Conservation (phyloP, 2,888 invertebrate species). For the Thecocarcelia acutangulata region DNA sequence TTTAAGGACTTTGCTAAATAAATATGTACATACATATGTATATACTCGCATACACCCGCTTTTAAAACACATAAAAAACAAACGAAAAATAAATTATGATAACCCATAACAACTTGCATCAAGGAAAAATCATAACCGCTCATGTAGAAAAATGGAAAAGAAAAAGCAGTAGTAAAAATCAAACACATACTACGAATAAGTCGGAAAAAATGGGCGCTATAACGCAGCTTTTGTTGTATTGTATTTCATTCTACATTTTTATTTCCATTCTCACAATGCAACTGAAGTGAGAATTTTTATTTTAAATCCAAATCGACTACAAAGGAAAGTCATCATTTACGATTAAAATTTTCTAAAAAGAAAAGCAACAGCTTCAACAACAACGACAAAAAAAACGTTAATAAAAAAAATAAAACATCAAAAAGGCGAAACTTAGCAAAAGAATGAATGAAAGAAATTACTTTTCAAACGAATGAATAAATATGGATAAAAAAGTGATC, state of each 20-base stretch:
- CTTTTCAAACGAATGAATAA: constrained; percentile 78
- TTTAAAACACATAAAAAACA: not conserved
- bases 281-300: constrained; percentile 65
- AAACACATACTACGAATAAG: not conserved
- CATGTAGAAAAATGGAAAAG: constrained; percentile 37
- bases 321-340: constrained; percentile 65
- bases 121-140: constrained; percentile 20
- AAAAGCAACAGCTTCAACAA: constrained; percentile 21
- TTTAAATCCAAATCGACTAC: constrained; percentile 66
- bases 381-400: constrained; percentile 16
- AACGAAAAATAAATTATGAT: not conserved
- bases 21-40: too few relatives aligned
- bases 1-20: too few relatives aligned
- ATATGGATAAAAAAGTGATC: constrained; percentile 79
- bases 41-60: too few relatives aligned
- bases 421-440: constrained; percentile 52
- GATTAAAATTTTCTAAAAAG: constrained; percentile 52
- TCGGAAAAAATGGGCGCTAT: constrained; percentile 44
- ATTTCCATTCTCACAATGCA: constrained; percentile 46
- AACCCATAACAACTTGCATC: not conserved
- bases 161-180: constrained; percentile 3
- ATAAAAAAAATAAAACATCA: constrained; percentile 52
- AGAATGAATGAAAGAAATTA: constrained; percentile 76
- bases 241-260: constrained; percentile 25
- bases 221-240: constrained; percentile 63